These are phyloP conservation scores for Plusia festucae DNA, from an alignment of 2,888 invertebrate genomes.

Conservation along the genomic window DNA sequence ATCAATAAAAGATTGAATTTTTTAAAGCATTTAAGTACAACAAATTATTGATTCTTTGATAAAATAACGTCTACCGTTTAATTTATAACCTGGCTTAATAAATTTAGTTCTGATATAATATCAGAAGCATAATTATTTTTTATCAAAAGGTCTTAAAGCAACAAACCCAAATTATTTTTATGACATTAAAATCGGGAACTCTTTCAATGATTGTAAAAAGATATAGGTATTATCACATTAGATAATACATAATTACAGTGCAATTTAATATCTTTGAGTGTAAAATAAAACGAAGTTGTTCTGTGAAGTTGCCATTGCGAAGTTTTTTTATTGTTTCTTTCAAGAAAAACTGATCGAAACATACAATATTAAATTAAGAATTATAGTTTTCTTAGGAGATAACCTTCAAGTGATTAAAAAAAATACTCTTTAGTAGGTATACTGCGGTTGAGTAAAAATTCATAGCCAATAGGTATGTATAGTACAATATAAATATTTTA, in stretches of 20 bases:
- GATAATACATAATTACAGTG: background rate
- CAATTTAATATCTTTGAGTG: background rate
- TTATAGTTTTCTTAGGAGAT: no score
- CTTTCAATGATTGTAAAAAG: conserved; percentile 5
- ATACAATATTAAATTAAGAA: no score
- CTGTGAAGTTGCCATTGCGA: no score
- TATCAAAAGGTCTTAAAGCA: background rate
- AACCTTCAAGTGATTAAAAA: no score
- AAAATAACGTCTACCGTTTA: background rate
- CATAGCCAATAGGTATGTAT: no score
- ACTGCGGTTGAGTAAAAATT: no score
- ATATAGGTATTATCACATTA: background rate
- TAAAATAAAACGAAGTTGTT: no score
- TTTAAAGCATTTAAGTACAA: background rate
- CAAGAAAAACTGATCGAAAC: no score
- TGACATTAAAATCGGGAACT: conserved; percentile 1
- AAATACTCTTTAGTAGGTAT: no score
- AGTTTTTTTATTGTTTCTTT: no score
- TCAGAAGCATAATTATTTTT: conserved; percentile 2
- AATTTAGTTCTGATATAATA: background rate
- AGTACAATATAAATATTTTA: no score
- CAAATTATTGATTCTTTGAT: background rate
- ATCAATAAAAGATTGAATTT: background rate
- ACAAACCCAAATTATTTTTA: conserved; percentile 3
- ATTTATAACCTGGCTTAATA: background rate